phyloP scores from a whole-genome alignment of 1,140 invertebrate species.

The Antheraea mylitta region DNA sequence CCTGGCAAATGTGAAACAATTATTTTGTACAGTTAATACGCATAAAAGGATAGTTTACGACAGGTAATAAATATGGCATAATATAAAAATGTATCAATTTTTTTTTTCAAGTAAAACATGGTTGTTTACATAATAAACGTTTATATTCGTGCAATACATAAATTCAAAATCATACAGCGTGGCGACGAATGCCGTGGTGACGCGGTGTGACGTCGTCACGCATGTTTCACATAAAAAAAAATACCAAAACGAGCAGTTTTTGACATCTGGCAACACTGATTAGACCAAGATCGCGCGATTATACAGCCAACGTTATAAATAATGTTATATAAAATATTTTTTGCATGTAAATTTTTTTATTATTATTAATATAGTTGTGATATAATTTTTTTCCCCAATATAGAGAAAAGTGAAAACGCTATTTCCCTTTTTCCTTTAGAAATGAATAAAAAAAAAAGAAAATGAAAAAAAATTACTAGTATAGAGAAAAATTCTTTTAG shows the following conservation, averaged over 20 bases:
- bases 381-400: background rate
- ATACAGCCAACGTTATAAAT: background rate
- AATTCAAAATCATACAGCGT: too few relatives aligned
- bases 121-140: too few relatives aligned
- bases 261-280: background rate
- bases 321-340: background rate
- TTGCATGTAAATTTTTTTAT: background rate
- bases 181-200: too few relatives aligned
- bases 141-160: too few relatives aligned
- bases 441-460: background rate
- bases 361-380: conserved; percentile 1
- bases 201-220: too few relatives aligned
- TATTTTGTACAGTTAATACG: too few relatives aligned
- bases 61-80: too few relatives aligned
- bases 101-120: too few relatives aligned
- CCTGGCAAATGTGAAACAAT: too few relatives aligned
- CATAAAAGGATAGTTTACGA: too few relatives aligned
- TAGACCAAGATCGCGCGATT: background rate
- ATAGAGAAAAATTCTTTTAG: background rate
- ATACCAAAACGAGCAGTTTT: background rate
- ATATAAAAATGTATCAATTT: too few relatives aligned
- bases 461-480: background rate
- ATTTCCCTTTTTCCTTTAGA: background rate
- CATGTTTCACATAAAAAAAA: background rate
- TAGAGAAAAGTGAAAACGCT: background rate